Evolutionary conservation across 2,797 vertebrate species (phyloP).

Genomic region (Tapera naevia): DNA sequence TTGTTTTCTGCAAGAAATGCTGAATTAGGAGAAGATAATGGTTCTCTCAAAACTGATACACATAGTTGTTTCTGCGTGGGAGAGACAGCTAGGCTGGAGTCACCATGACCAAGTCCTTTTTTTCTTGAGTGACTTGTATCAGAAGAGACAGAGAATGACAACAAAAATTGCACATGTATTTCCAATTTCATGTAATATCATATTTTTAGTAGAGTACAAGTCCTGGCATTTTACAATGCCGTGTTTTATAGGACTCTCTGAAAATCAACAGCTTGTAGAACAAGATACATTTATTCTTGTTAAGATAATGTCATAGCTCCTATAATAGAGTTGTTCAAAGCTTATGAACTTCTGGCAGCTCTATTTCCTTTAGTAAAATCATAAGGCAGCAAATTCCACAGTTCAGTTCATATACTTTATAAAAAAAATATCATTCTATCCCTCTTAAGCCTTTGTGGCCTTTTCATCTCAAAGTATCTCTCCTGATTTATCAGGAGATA

Average conservation of each 20-base stretch:
- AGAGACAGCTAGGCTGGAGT: not conserved
- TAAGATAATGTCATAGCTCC: not conserved
- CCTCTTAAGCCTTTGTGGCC: conserved; percentile 5
- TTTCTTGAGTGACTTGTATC: not conserved
- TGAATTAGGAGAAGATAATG: not conserved
- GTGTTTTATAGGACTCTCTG: not conserved
- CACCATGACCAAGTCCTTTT: not conserved
- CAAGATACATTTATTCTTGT: not conserved
- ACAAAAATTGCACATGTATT: not conserved
- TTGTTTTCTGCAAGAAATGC: not conserved
- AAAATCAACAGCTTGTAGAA: not conserved
- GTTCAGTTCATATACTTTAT: not conserved
- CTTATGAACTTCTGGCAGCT: not conserved
- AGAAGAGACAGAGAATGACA: not conserved
- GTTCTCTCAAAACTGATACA: not conserved
- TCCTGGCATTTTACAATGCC: not conserved
- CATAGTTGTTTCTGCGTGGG: not conserved
- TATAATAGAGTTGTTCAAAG: not conserved
- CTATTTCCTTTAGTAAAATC: not conserved
- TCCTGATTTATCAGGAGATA: conserved; percentile 30
- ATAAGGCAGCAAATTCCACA: not conserved
- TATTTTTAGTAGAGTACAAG: not conserved
- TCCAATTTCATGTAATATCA: not conserved
- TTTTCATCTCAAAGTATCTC: conserved; percentile 37
- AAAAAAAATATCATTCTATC: not conserved